phyloP scores from a whole-genome alignment of 30 jellyfish, hydroid and myxozoan genomes.

The Chrysaora quinquecirrha region DNA sequence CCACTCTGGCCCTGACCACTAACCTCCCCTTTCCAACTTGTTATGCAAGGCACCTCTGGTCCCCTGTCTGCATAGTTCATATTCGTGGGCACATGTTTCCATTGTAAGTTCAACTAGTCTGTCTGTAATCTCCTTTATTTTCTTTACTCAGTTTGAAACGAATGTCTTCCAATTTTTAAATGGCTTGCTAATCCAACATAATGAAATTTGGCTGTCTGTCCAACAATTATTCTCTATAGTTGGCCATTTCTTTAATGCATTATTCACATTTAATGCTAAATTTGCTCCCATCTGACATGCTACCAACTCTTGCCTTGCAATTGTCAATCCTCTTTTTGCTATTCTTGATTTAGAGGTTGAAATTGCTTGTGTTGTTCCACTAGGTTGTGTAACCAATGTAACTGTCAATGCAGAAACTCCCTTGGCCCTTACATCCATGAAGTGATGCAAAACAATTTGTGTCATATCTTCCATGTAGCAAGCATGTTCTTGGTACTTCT shows the following conservation, averaged over 20 bases:
- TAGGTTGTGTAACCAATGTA: conserved; percentile 41
- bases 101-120: not conserved
- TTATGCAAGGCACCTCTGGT: conserved; percentile 24
- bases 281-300: conserved; percentile 59
- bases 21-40: conserved; percentile 15
- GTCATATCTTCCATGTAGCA: conserved; percentile 30
- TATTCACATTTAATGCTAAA: conserved; percentile 22
- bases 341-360: conserved; percentile 32
- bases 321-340: conserved; percentile 36
- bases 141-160: conserved; percentile 43
- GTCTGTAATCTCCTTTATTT: conserved; percentile 16
- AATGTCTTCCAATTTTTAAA: conserved; percentile 28
- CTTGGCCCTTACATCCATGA: conserved; percentile 55
- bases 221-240: conserved; percentile 20
- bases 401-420: conserved; percentile 49
- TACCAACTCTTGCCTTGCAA: conserved; percentile 44
- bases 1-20: conserved; percentile 61
- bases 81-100: conserved; percentile 10
- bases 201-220: conserved; percentile 45
- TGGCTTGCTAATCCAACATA: conserved; percentile 47
- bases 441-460: conserved; percentile 20
- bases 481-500: conserved; percentile 36
- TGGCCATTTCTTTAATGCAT: conserved; percentile 48
- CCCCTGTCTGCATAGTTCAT: conserved; percentile 10
- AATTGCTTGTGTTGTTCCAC: conserved; percentile 23